Conservation (phyloP, 2,797 vertebrate species). For the Caiman crocodilus region DNA sequence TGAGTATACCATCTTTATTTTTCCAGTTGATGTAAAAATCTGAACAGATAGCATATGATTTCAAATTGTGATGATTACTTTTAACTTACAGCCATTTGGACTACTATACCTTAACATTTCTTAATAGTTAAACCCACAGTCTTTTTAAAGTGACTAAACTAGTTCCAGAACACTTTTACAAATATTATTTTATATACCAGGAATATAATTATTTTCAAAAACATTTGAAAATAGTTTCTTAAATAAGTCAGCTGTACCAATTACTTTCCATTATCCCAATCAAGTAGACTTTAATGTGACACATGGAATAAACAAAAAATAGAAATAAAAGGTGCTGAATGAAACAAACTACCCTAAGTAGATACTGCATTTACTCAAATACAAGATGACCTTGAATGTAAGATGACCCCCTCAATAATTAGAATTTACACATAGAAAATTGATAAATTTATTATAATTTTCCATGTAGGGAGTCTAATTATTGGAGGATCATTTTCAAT, state of each 20-base stretch:
- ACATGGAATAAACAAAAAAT: background rate
- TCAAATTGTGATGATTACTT: background rate
- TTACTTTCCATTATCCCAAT: slow-evolving; percentile 27
- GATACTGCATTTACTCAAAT: background rate
- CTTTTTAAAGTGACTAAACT: background rate
- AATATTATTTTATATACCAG: too few relatives aligned
- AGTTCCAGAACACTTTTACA: too few relatives aligned
- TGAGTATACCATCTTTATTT: background rate
- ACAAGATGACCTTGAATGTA: too few relatives aligned
- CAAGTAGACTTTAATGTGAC: slow-evolving; percentile 25
- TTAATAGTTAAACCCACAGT: too few relatives aligned
- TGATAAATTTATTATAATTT: too few relatives aligned
- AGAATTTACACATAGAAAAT: background rate
- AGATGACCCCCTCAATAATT: background rate
- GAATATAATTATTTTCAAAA: background rate
- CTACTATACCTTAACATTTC: background rate
- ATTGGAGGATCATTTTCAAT: too few relatives aligned
- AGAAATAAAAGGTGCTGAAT: slow-evolving; percentile 7
- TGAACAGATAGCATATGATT: background rate
- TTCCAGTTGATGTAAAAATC: background rate
- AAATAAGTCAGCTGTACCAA: background rate
- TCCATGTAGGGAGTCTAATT: too few relatives aligned
- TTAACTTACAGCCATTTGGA: background rate
- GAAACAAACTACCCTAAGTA: slow-evolving; percentile 20
- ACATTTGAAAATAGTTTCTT: background rate